Conservation (phyloP, 30 jellyfish, hydroid and myxozoan species). For the Haliclystus octoradiatus region DNA sequence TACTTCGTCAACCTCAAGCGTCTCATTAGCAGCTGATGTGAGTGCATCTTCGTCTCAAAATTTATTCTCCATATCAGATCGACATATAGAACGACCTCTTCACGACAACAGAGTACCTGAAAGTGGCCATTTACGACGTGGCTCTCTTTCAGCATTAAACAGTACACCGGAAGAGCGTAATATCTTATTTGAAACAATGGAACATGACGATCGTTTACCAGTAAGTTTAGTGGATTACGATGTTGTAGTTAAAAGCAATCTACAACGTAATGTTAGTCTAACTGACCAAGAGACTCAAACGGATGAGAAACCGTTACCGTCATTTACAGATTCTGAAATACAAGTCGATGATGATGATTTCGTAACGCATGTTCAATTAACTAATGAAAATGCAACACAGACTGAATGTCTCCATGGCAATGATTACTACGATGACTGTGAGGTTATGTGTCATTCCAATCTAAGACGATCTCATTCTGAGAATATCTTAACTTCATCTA, state of each 20-base stretch:
- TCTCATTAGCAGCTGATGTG: slow-evolving; percentile 10
- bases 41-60: not conserved
- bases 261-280: too few species aligned
- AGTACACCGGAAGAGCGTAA: not conserved
- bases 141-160: not conserved
- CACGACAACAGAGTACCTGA: not conserved
- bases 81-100: not conserved
- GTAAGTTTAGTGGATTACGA: not conserved
- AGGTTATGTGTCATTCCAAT: not conserved
- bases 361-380: not conserved
- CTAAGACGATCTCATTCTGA: slow-evolving; percentile 14
- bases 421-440: slow-evolving; percentile 2
- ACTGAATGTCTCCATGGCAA: not conserved
- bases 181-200: not conserved
- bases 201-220: not conserved
- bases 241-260: not conserved
- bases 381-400: not conserved
- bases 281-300: not conserved
- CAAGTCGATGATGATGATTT: not conserved
- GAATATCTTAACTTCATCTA: not conserved
- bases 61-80: not conserved
- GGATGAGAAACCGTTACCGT: not conserved
- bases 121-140: not conserved
- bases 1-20: slow-evolving; percentile 14
- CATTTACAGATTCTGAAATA: not conserved